These are phyloP conservation scores for Pristiophorus japonicus DNA, from an alignment of 2,113 vertebrate species.

Conservation along the genomic window DNA sequence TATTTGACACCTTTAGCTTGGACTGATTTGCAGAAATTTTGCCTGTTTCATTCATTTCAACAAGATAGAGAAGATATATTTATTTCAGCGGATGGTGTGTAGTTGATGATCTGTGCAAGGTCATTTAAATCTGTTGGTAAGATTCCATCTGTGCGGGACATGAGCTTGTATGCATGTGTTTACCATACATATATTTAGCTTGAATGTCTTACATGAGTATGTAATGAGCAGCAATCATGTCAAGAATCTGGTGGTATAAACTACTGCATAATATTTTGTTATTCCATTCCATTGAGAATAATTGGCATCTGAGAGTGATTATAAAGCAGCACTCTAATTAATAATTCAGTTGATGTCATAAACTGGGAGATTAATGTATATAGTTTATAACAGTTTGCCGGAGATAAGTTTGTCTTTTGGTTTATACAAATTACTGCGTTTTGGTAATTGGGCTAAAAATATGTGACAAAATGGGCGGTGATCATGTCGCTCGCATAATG, in stretches of 20 bases:
- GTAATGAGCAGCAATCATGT: background rate
- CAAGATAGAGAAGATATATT: background rate
- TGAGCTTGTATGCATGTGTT: no score
- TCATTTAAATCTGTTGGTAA: background rate
- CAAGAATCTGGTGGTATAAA: constrained; percentile 7
- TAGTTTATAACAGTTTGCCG: background rate
- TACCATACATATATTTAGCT: background rate
- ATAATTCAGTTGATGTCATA: background rate
- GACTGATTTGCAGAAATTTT: background rate
- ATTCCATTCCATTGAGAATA: background rate
- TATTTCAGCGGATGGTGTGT: background rate
- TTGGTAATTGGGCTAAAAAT: background rate
- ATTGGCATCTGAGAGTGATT: background rate
- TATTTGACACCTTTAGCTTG: background rate
- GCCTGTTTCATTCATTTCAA: background rate
- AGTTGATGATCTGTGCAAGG: background rate
- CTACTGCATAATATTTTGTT: background rate
- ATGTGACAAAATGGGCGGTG: background rate
- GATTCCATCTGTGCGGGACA: background rate
- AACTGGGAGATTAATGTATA: background rate
- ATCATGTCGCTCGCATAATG: background rate
- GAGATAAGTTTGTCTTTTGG: background rate
- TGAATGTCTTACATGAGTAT: background rate
- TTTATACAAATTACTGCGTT: background rate
- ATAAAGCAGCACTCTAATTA: background rate